Conservation (phyloP, 1,140 invertebrate species). For the Drosophila nebulosa region DNA sequence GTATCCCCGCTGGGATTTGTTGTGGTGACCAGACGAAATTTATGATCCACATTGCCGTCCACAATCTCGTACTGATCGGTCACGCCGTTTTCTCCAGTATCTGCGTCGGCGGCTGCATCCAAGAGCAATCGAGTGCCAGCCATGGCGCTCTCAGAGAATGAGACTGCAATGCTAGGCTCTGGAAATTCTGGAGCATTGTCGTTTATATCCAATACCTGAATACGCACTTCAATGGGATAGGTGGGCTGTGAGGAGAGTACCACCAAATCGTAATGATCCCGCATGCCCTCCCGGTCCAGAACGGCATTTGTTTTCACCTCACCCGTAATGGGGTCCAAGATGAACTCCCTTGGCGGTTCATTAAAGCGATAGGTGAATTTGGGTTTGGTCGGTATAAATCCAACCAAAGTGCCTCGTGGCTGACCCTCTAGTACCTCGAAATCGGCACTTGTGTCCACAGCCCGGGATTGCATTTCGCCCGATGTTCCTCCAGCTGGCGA, state of each 20-base stretch:
- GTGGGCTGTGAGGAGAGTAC: conserved; percentile 95
- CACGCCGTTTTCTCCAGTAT: conserved; percentile 92
- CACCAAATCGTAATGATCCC: conserved; percentile 93
- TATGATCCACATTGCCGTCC: conserved; percentile 91
- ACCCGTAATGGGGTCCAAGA: conserved; percentile 89
- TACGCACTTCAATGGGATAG: conserved; percentile 95
- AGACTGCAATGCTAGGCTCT: conserved; percentile 90
- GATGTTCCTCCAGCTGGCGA: conserved; percentile 79
- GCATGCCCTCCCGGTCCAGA: conserved; percentile 90
- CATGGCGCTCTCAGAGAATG: conserved; percentile 95
- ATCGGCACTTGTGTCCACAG: conserved; percentile 91
- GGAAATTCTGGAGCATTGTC: conserved; percentile 95
- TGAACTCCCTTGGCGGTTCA: conserved; percentile 92
- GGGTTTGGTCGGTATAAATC: conserved; percentile 91
- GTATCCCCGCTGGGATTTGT: conserved; percentile 93
- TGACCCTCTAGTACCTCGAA: conserved; percentile 92
- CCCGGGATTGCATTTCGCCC: conserved; percentile 89
- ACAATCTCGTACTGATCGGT: conserved; percentile 93
- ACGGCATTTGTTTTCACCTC: conserved; percentile 90
- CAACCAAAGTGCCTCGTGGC: conserved; percentile 90
- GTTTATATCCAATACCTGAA: conserved; percentile 92
- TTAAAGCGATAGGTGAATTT: conserved; percentile 96
- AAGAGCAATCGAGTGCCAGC: conserved; percentile 91
- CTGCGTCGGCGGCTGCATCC: conserved; percentile 93
- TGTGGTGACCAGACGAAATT: conserved; percentile 92